phyloP scores from a whole-genome alignment of 2,113 vertebrate species.

The Apistogramma diplotaenia region DNA sequence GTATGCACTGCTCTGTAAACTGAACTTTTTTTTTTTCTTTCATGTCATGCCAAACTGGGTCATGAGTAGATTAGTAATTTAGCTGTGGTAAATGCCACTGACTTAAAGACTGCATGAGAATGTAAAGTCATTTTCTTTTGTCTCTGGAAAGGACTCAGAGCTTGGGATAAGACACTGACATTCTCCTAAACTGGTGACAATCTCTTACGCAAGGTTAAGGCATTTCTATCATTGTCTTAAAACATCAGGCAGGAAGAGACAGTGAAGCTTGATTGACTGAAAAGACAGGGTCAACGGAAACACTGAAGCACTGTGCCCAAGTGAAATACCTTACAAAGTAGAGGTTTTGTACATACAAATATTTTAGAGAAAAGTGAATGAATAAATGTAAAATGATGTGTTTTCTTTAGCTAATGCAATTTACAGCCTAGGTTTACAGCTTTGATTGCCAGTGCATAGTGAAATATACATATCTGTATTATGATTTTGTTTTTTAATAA shows the following conservation, averaged over 20 bases:
- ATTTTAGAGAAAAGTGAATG: background rate
- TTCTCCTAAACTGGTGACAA: constrained; percentile 35
- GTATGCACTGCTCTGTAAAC: constrained; percentile 18
- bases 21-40: constrained; percentile 20
- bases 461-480: background rate
- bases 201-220: constrained; percentile 16
- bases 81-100: constrained; percentile 17
- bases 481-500: background rate
- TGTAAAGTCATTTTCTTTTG: constrained; percentile 36
- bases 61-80: constrained; percentile 14
- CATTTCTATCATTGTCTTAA: background rate
- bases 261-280: background rate
- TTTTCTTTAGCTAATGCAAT: constrained; percentile 6
- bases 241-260: background rate
- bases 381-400: constrained; percentile 40
- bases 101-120: constrained; percentile 36
- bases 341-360: constrained; percentile 20
- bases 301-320: background rate
- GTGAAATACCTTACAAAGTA: constrained; percentile 2
- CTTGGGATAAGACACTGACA: background rate
- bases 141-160: constrained; percentile 26
- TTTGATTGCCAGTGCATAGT: background rate
- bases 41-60: constrained; percentile 6
- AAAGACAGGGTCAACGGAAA: background rate
- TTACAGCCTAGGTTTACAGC: constrained; percentile 4